A percentile compares a stretch with the other conserved stretches of the same genome.
phyloP scores from a whole-genome alignment of 2,113 vertebrate species.

The Ptilonorhynchus violaceus region DNA sequence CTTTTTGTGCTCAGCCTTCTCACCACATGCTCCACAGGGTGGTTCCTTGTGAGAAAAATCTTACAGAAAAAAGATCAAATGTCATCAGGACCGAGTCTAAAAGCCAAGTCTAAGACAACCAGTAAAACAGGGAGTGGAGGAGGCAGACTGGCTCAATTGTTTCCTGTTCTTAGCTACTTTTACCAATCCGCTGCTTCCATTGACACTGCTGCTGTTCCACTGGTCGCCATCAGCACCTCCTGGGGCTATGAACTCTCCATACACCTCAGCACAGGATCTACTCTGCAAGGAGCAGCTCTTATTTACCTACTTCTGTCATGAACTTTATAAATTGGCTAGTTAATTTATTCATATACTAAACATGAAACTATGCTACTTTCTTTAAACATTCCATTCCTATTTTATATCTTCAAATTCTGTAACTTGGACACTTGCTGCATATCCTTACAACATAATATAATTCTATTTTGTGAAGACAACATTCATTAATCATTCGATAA shows the following conservation, averaged over 20 bases:
- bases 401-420: background rate
- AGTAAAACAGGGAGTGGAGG: background rate
- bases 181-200: background rate
- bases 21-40: rapidly evolving
- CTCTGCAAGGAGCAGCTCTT: background rate
- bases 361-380: background rate
- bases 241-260: background rate
- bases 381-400: background rate
- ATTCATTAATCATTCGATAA: background rate
- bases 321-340: background rate
- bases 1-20: background rate
- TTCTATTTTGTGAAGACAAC: background rate
- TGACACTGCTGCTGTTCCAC: background rate
- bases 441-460: background rate
- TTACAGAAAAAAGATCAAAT: background rate
- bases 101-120: background rate
- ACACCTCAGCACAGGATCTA: background rate
- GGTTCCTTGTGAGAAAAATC: background rate
- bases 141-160: background rate
- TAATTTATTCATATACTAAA: background rate
- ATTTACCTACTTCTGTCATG: background rate
- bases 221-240: background rate
- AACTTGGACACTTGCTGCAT: background rate
- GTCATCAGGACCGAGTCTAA: background rate
- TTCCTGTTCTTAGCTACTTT: background rate